Conservation (phyloP, 1,140 invertebrate species). For the Drusus annulatus region DNA sequence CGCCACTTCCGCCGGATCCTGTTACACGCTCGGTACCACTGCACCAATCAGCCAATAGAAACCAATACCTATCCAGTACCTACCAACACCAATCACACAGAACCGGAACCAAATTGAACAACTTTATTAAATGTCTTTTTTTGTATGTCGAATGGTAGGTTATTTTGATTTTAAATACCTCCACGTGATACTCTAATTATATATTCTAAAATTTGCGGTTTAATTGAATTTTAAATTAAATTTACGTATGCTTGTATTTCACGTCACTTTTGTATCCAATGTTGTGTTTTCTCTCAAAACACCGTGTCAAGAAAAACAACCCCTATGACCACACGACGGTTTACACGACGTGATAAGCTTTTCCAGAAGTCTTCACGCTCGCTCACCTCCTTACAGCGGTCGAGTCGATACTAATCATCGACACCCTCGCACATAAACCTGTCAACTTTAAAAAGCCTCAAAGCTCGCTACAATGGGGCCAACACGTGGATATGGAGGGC, state of each 20-base stretch:
- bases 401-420: constrained; percentile 16
- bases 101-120: too few species aligned
- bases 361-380: background rate
- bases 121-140: too few species aligned
- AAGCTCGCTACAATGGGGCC: constrained; percentile 17
- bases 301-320: constrained; percentile 1
- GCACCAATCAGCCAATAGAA: constrained; percentile 11
- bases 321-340: constrained; percentile 25
- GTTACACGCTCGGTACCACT: constrained; percentile 12
- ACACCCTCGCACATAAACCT: constrained; percentile 27
- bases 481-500: constrained; percentile 31
- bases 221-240: too few species aligned
- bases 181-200: too few species aligned
- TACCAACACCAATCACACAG: constrained; percentile 22
- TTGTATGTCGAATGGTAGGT: too few species aligned
- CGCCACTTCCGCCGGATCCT: constrained; percentile 32
- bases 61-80: background rate
- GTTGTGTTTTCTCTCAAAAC: background rate
- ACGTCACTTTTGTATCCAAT: too few species aligned
- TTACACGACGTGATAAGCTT: constrained; percentile 24
- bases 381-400: constrained; percentile 23
- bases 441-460: constrained; percentile 40
- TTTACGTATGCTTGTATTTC: too few species aligned
- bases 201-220: too few species aligned
- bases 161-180: too few species aligned